A percentile compares a stretch with the other conserved stretches of the same genome.
Evolutionary conservation across 1,140 invertebrate species (phyloP).

Genomic region (Melipona quadrifasciata): DNA sequence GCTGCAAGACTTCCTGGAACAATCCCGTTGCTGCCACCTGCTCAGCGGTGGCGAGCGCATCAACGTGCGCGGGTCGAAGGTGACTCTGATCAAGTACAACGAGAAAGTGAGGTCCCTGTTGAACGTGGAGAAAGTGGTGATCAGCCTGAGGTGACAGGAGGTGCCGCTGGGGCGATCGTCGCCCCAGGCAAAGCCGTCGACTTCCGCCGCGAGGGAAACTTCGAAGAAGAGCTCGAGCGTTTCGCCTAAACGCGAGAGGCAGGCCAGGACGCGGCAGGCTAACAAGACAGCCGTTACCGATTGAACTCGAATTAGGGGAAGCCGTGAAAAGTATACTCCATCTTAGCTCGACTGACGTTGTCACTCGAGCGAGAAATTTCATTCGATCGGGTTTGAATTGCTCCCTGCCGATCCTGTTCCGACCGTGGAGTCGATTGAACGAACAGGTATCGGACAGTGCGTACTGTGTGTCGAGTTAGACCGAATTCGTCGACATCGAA

Average conservation of each 20-base stretch:
- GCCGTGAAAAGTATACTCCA: background rate
- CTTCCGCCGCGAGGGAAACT: slow-evolving; percentile 58
- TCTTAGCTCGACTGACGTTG: too few relatives aligned
- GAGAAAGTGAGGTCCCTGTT: slow-evolving; percentile 88
- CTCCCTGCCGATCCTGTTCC: background rate
- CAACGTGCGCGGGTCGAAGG: slow-evolving; percentile 89
- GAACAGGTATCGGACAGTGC: background rate
- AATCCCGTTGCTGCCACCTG: slow-evolving; percentile 89
- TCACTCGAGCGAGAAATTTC: too few relatives aligned
- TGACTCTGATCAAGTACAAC: slow-evolving; percentile 91
- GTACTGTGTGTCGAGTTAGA: too few relatives aligned
- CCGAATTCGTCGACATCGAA: background rate
- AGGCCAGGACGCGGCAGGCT: slow-evolving; percentile 57
- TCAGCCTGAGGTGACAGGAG: slow-evolving; percentile 83
- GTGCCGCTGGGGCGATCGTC: slow-evolving; percentile 64
- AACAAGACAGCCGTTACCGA: slow-evolving; percentile 49
- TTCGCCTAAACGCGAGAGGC: slow-evolving; percentile 54
- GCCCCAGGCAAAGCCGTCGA: slow-evolving; percentile 67
- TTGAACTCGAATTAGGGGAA: slow-evolving; percentile 9
- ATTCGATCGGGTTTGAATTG: background rate
- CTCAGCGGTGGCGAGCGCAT: slow-evolving; percentile 89
- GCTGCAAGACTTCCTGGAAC: slow-evolving; percentile 89
- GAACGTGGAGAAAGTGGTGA: slow-evolving; percentile 85
- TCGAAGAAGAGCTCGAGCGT: slow-evolving; percentile 47
- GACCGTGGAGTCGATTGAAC: too few relatives aligned